Percentiles rank a stretch among this genome's conserved stretches.
phyloP scores from a whole-genome alignment of 2,113 vertebrate species.

The Pangasianodon hypophthalmus region DNA sequence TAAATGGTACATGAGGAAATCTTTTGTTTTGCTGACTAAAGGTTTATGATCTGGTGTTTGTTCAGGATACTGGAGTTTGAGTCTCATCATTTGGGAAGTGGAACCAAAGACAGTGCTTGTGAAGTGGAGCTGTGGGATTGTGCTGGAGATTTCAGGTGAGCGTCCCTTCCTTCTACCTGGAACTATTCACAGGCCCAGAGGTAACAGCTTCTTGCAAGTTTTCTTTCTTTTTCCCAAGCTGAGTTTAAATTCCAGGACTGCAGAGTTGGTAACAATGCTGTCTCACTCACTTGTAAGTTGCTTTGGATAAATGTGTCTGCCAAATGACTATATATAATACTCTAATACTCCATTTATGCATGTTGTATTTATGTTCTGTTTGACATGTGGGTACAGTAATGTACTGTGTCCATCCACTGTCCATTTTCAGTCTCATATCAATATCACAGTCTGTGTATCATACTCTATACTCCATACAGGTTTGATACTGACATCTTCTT shows the following conservation, averaged over 20 bases:
- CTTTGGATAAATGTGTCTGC: no score
- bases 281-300: no score
- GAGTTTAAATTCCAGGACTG: no score
- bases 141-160: slow-evolving; percentile 90
- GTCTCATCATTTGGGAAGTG: slow-evolving; percentile 72
- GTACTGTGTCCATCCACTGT: background rate
- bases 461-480: background rate
- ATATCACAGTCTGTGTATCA: background rate
- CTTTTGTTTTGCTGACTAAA: background rate
- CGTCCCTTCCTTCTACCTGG: background rate
- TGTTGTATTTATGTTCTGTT: background rate
- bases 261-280: no score
- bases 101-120: slow-evolving; percentile 73
- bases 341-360: no score
- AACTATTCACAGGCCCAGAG: background rate
- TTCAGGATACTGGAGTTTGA: slow-evolving; percentile 94
- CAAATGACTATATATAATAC: no score
- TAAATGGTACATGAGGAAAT: background rate
- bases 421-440: background rate
- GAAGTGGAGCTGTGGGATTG: slow-evolving; percentile 97
- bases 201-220: background rate
- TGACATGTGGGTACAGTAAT: background rate
- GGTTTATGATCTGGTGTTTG: background rate
- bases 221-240: no score
- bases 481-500: background rate